These are phyloP conservation scores for Pachyrhynchus sulphureomaculatus DNA, from an alignment of 1,140 invertebrate genomes.

Conservation along the genomic window DNA sequence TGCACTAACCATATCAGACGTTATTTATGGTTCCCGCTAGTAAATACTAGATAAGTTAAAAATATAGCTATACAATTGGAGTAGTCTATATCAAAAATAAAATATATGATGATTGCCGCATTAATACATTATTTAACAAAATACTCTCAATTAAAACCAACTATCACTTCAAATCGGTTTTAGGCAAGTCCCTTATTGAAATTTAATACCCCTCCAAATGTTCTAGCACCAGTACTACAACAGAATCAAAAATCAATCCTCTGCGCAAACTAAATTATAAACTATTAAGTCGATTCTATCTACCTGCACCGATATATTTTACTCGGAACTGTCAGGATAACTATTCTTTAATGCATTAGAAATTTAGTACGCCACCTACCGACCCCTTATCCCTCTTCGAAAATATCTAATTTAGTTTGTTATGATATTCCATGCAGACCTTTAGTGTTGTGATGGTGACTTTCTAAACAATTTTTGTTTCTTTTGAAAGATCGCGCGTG, in stretches of 20 bases:
- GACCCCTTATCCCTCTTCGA: slow-evolving; percentile 6
- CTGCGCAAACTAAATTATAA: background rate
- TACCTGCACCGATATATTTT: slow-evolving; percentile 24
- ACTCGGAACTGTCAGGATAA: slow-evolving; percentile 19
- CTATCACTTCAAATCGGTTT: too few species aligned
- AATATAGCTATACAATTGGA: too few species aligned
- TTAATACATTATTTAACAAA: too few species aligned
- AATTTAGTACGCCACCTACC: slow-evolving; percentile 17
- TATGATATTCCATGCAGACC: slow-evolving; percentile 9
- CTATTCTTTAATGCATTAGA: slow-evolving; percentile 9
- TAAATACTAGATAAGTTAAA: too few species aligned
- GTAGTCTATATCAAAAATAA: too few species aligned
- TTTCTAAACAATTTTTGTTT: background rate
- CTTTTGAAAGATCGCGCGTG: slow-evolving; percentile 2
- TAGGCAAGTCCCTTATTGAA: too few species aligned
- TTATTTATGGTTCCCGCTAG: too few species aligned
- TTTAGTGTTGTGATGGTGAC: slow-evolving; percentile 7
- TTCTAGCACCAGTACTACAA: too few species aligned
- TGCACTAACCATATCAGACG: too few species aligned
- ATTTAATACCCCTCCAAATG: too few species aligned
- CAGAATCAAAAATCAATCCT: background rate
- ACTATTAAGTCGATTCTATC: slow-evolving; percentile 5
- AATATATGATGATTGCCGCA: too few species aligned
- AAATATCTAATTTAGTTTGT: slow-evolving; percentile 18
- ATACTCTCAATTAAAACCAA: too few species aligned